Percentiles rank a stretch among this genome's conserved stretches.
Evolutionary conservation across 2,888 invertebrate species (phyloP).

Genomic region (Ochropleura leucogaster): DNA sequence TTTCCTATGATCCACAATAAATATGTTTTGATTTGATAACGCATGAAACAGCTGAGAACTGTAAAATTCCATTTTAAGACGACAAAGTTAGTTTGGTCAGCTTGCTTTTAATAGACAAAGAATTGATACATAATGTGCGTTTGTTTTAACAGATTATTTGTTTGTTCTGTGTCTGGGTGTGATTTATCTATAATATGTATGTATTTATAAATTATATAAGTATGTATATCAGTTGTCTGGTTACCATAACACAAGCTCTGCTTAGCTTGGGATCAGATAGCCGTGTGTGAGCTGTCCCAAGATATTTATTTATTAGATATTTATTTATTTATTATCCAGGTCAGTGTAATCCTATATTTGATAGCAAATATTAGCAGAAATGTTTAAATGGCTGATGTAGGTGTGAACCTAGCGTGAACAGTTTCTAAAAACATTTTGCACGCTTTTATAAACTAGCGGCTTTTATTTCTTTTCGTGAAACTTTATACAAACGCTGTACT

Average conservation of each 20-base stretch:
- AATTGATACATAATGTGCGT: background rate
- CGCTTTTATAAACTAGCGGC: background rate
- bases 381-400: background rate
- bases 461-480: background rate
- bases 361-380: conserved; percentile 11
- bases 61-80: background rate
- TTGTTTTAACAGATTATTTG: conserved; percentile 8
- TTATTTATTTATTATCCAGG: no score
- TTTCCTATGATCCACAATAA: no score
- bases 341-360: background rate
- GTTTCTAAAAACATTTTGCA: background rate
- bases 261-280: no score
- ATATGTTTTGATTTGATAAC: no score
- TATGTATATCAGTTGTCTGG: no score
- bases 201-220: no score
- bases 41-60: background rate
- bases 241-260: no score
- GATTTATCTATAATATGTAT: no score
- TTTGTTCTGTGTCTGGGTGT: no score
- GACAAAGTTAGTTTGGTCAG: background rate
- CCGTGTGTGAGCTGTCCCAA: no score
- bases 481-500: background rate
- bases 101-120: background rate
- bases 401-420: background rate
- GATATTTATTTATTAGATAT: no score